Percentiles rank a stretch among this genome's conserved stretches.
phyloP scores from a whole-genome alignment of 2,113 vertebrate genomes.

The Brachirus orientalis region DNA sequence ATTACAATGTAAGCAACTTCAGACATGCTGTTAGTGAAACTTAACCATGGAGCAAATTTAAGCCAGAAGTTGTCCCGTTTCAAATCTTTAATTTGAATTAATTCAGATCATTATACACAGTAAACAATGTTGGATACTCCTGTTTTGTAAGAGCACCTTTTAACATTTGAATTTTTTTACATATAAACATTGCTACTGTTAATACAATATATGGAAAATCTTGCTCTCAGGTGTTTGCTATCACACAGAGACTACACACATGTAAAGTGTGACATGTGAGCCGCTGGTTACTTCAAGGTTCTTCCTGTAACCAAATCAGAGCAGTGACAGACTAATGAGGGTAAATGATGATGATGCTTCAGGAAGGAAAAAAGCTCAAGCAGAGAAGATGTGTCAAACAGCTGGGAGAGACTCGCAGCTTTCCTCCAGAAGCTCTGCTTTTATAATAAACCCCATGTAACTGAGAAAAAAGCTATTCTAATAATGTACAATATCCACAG shows the following conservation, averaged over 20 bases:
- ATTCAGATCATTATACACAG: too few relatives aligned
- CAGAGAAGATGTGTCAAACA: conserved; percentile 54
- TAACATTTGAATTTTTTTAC: too few relatives aligned
- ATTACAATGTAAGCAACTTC: too few relatives aligned
- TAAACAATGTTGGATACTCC: too few relatives aligned
- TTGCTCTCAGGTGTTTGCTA: neutral
- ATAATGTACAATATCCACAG: neutral
- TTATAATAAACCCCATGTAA: conserved; percentile 47
- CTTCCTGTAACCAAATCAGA: conserved; percentile 76
- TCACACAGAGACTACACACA: conserved; percentile 14
- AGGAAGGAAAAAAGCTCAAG: conserved; percentile 47
- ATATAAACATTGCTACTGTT: too few relatives aligned
- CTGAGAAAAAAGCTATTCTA: conserved; percentile 10
- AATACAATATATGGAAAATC: too few relatives aligned
- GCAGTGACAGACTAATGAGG: conserved; percentile 78
- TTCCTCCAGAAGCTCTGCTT: conserved; percentile 31
- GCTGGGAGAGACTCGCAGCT: conserved; percentile 27
- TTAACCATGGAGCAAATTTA: too few relatives aligned
- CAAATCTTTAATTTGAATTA: neutral
- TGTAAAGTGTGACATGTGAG: conserved; percentile 9
- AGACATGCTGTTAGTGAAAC: too few relatives aligned
- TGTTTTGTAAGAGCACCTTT: too few relatives aligned
- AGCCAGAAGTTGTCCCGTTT: too few relatives aligned
- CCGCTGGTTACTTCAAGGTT: conserved; percentile 57
- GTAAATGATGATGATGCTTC: conserved; percentile 74